These are phyloP conservation scores for Ooceraea biroi DNA, from an alignment of 1,140 invertebrate genomes.

Conservation along the genomic window DNA sequence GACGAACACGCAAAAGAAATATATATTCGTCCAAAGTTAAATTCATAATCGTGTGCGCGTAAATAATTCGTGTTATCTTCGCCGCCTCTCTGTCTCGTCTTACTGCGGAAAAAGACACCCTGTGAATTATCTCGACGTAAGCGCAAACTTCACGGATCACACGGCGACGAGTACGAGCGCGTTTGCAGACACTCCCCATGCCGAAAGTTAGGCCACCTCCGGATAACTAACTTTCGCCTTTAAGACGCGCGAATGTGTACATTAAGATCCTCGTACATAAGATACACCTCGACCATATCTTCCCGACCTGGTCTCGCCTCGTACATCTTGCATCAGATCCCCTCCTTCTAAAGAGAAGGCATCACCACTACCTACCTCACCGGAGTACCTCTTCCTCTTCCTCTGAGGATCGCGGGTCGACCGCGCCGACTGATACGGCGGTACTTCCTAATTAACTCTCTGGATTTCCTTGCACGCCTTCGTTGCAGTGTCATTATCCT, in stretches of 20 bases:
- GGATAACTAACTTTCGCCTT: conserved; percentile 73
- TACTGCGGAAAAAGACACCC: conserved; percentile 10
- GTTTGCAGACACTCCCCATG: conserved; percentile 50
- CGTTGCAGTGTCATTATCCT: conserved; percentile 72
- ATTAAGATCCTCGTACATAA: conserved; percentile 70
- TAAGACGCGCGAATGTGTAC: conserved; percentile 73
- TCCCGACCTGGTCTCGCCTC: conserved; percentile 46
- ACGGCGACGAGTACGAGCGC: conserved; percentile 43
- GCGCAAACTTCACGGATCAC: conserved; percentile 65
- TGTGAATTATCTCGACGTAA: conserved; percentile 43
- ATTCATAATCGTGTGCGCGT: conserved; percentile 29
- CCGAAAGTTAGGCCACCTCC: conserved; percentile 42
- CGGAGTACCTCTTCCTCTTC: background rate
- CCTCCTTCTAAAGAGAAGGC: background rate
- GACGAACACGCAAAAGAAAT: background rate
- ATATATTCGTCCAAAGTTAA: conserved; percentile 22
- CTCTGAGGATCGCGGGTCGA: conserved; percentile 43
- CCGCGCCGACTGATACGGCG: conserved; percentile 67
- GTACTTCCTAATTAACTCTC: conserved; percentile 76
- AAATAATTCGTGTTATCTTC: conserved; percentile 18
- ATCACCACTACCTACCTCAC: background rate
- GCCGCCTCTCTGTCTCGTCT: background rate
- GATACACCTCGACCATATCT: conserved; percentile 8
- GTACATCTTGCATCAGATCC: conserved; percentile 71
- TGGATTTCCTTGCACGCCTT: conserved; percentile 69